Evolutionary conservation across 2,888 invertebrate species (phyloP), one percentile per base, ranked within the genome.

Genomic region (Euplexia lucipara): DNA sequence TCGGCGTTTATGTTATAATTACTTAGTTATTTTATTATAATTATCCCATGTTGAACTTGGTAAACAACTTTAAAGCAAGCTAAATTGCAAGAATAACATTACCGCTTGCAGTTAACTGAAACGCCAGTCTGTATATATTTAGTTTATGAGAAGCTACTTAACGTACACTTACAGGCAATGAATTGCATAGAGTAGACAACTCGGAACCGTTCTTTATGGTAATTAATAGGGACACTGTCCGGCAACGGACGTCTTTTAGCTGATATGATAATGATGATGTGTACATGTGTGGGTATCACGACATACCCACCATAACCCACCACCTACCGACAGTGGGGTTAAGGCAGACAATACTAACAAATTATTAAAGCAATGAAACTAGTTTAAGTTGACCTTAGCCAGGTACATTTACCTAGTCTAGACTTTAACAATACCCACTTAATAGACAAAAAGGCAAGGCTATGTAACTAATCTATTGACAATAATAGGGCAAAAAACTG

Each of bases 221-320:
- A 71, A 73, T 71, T 73, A 71, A 68, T 71, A 68, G 56, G 56
- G 14, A 51, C 51, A 54, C 44, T 51, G 70, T 67, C 68, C 56
- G 52, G 54, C 35, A 1, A 44, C 42, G 61, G 68, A 71, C 14
- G 56, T 68, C 41, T 37, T 54, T 5, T 47, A 39, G 8, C 47
- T 32, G 74, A 57, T 71, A 71, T 71, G 74, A 35, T 61, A 73
- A 71, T 71, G 54, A 44, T 56, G 68, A 68, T 56, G 52, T 56
- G 26, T 12, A 45, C 51, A 51, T 51, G 47, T 59, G 22, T 26
- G 14, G 30, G 18, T 44, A 42, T 39, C 42, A 63, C 53, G 70
- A 44, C 26, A 63, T 37, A n/a, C 8, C 59, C n/a, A 9, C 1
- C 12, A 10, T 2, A 37, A 26, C 26, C 26, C 26, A 26, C 12